Evolutionary conservation across 2,797 vertebrate genomes (phyloP), one percentile per base, ranked within the genome.

Genomic region (Crypturellus tataupa): DNA sequence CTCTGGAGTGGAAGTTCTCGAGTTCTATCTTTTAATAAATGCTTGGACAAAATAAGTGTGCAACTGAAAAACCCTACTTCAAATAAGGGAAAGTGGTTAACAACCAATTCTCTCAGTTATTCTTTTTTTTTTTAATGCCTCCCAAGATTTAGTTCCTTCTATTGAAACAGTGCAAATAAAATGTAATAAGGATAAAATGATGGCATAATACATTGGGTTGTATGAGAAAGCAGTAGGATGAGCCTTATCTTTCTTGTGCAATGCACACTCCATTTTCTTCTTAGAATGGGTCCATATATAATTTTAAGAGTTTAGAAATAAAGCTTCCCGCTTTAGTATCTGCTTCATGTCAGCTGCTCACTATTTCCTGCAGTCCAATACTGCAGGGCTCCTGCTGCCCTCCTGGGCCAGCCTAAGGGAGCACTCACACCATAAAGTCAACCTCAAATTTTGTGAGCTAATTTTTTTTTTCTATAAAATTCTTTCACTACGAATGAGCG

Each of bases 281-380:
- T 84, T n/a, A 80, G 49, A 94, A 94, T 96, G 62, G 68, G 70
- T 69, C 85, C 87, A 63, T 90, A 90, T 80, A 90, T 87, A 94
- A 96, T 87, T 87, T 94, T 81, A 96, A 94, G 89, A 46, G 83
- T 67, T 94, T 23, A 55, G 59, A 92, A 96, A 95, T 87, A 87
- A 97, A 96, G 77, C 23, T 72, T 93, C 88, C 56, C 76, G 25
- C 85, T 89, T 87, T 76, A 93, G 49, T 90, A 76, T 73, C 47
- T 72, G 69, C 13, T 91, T 96, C 89, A 80, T 77, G 79, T 47
- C 87, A 92, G 73, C 75, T 82, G 55, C 78, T 91, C 80, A 3
- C 19, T 91, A 3, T 91, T 82, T 94, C 90, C 85, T 40, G 56
- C 58, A 65, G 31, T 20, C 55, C 72, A 70, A 86, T 60, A 15